Conservation (phyloP, 2,888 invertebrate genomes). For the Molorchus minor region DNA sequence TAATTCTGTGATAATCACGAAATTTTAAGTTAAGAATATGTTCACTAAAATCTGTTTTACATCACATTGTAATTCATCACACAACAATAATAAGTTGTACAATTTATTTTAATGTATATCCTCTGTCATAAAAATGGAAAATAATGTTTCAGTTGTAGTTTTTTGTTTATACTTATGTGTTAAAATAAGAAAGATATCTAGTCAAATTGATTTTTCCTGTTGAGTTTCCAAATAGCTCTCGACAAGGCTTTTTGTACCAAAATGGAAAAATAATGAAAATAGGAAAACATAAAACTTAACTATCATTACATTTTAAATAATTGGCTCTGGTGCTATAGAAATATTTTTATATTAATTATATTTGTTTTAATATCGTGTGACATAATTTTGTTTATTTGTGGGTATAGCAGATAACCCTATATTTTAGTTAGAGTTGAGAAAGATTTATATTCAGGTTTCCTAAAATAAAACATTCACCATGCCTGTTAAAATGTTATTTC, state of each 20-base stretch:
- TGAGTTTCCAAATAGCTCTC: background rate
- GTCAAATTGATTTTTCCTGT: constrained; percentile 3
- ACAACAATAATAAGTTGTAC: background rate
- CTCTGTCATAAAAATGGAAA: too few relatives aligned
- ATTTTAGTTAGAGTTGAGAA: too few relatives aligned
- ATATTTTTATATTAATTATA: background rate
- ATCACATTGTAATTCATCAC: constrained; percentile 2
- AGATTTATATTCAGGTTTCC: too few relatives aligned
- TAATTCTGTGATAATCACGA: constrained; percentile 11
- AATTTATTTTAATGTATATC: background rate
- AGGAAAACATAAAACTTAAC: background rate
- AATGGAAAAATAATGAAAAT: background rate
- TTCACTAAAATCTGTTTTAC: constrained; percentile 1
- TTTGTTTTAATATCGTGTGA: background rate
- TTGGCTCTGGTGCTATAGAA: constrained; percentile 12
- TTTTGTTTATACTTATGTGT: background rate
- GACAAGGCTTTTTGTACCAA: constrained; percentile 20
- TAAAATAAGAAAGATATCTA: constrained; percentile 6
- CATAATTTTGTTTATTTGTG: background rate
- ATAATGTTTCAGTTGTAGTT: background rate
- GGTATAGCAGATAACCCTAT: too few relatives aligned
- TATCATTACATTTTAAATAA: background rate
- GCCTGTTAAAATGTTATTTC: too few relatives aligned
- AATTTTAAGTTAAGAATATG: too few relatives aligned
- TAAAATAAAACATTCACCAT: too few relatives aligned